phyloP scores from a whole-genome alignment of 2,888 invertebrate genomes.

The Pristionchus japonicus region DNA sequence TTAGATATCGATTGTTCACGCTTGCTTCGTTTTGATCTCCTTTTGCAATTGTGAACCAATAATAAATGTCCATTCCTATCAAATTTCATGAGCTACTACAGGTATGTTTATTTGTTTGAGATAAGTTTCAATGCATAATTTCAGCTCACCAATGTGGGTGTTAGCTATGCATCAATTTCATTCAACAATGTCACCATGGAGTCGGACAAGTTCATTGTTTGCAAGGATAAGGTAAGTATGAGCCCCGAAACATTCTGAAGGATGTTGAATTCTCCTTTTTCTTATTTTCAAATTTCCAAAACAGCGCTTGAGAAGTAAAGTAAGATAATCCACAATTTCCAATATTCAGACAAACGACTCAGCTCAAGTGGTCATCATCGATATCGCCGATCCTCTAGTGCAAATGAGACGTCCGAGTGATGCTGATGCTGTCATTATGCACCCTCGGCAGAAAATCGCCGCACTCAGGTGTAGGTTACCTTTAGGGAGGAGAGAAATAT shows the following conservation, averaged over 20 bases:
- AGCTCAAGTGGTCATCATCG: conserved; percentile 93
- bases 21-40: neutral
- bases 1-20: neutral
- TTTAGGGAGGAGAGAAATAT: neutral
- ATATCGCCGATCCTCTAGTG: conserved; percentile 93
- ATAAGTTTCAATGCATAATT: conserved; percentile 58
- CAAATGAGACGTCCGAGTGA: conserved; percentile 96
- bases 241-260: no score
- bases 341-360: conserved; percentile 81
- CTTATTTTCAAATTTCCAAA: no score
- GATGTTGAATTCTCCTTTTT: no score
- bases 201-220: conserved; percentile 98
- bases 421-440: conserved; percentile 99
- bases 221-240: conserved; percentile 91
- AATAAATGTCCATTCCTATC: conserved; percentile 83
- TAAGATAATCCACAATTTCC: neutral
- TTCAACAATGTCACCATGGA: conserved; percentile 99
- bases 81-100: conserved; percentile 99
- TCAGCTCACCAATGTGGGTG: conserved; percentile 97
- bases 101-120: conserved; percentile 81
- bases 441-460: conserved; percentile 98
- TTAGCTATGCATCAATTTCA: conserved; percentile 94
- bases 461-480: conserved; percentile 87
- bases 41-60: neutral
- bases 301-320: no score